Evolutionary conservation across 2,113 vertebrate genomes (phyloP), one percentile per base, ranked within the genome.

Genomic region (Tamias sibiricus): DNA sequence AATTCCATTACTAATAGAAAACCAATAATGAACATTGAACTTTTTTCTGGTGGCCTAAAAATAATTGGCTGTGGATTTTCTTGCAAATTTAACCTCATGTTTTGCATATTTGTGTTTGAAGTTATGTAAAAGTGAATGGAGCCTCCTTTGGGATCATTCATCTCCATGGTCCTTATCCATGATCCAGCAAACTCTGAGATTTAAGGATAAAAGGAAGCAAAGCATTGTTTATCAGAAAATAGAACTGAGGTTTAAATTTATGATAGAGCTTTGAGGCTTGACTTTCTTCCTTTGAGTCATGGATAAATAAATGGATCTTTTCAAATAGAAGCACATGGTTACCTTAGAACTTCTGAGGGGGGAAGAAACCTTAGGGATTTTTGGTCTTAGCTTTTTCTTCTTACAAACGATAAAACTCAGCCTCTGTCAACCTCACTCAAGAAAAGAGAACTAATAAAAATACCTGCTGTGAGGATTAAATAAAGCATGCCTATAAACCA

Each of bases 1-100:
- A 94, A 95, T 93, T 94, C 96, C 74, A 76, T 83, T 91, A 64
- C 91, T 93, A 96, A 93, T 93, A 96, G 94, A 94, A 97, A 96
- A 80, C 79, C 86, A 89, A 68, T 94, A 98, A 97, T 94, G 91
- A 96, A 68, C 64, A 96, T 47, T 11, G 75, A 94, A 82, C 47
- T 80, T 71, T 88, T 84, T 92, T 59, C 52, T 69, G 44, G 87
- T 47, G 30, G 49, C 64, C 20, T 85, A 87, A 91, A 95, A 93
- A 66, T 96, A 96, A 85, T 26, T 86, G 94, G 52, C 32, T 62
- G 66, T 96, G n/a, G 49, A 91, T 83, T 94, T 90, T 79, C 89
- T 94, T 93, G 90, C 42, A 85, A 62, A 91, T 59, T 96, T 94
- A 91, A 94, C 47, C 49, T 94, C 89, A 91, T 10, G 19, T 32